Evolutionary conservation across 2,888 invertebrate species (phyloP).

Genomic region (Parascotia fuliginaria): DNA sequence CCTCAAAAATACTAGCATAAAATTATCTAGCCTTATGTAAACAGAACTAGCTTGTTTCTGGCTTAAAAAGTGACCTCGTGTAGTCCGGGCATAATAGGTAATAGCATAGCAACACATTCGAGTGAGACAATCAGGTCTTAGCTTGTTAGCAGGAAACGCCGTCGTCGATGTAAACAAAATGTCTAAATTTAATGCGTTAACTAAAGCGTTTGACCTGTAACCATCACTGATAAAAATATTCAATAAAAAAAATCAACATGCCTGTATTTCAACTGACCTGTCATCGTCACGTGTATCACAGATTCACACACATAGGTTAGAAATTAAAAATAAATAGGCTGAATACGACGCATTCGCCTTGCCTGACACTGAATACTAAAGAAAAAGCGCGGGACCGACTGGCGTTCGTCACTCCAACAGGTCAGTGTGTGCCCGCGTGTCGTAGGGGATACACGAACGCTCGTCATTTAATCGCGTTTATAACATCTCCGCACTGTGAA

Average conservation of each 20-base stretch:
- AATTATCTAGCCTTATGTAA: too few species aligned
- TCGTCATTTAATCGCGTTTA: constrained; percentile 44
- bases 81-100: too few species aligned
- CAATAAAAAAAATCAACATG: constrained; percentile 6
- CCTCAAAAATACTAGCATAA: too few species aligned
- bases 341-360: constrained; percentile 56
- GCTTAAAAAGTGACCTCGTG: too few species aligned
- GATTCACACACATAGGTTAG: constrained; percentile 54
- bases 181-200: constrained; percentile 4
- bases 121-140: neutral
- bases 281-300: constrained; percentile 53
- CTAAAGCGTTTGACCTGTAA: constrained; percentile 13
- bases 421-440: constrained; percentile 64
- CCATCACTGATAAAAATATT: constrained; percentile 21
- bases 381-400: constrained; percentile 49
- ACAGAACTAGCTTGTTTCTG: too few species aligned
- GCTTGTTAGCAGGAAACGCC: neutral
- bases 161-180: neutral
- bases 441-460: constrained; percentile 54
- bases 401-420: constrained; percentile 26
- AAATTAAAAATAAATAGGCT: constrained; percentile 62
- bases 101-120: too few species aligned
- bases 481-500: constrained; percentile 44
- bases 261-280: constrained; percentile 59
- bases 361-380: constrained; percentile 49